Conservation (phyloP, 2,888 invertebrate species). For the Sepiola atlantica region DNA sequence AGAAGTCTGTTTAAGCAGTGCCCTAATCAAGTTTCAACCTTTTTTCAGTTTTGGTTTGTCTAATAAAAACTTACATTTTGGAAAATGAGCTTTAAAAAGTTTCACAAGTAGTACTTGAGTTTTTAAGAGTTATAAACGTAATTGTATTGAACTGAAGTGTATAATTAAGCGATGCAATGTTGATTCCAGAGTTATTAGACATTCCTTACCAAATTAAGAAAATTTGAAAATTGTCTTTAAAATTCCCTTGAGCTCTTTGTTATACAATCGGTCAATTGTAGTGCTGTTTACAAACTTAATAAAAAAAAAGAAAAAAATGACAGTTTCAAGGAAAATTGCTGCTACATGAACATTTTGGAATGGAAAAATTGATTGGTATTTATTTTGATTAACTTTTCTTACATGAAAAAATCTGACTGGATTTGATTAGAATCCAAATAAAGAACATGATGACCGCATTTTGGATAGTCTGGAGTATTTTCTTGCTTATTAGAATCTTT, state of each 20-base stretch:
- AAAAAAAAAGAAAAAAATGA: background rate
- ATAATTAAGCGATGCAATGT: background rate
- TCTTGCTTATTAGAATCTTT: too few species aligned
- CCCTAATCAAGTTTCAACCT: too few species aligned
- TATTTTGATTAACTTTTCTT: background rate
- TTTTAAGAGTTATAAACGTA: background rate
- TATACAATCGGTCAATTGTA: background rate
- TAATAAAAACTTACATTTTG: too few species aligned
- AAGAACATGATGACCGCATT: background rate
- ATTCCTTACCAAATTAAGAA: background rate
- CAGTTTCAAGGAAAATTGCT: background rate
- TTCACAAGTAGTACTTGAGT: background rate
- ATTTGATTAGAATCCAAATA: background rate
- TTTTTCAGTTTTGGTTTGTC: too few species aligned
- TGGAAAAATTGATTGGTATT: background rate
- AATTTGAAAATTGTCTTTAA: background rate
- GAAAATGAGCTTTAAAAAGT: too few species aligned
- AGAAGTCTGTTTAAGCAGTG: too few species aligned
- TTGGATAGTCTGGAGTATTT: background rate
- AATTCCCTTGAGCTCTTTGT: background rate
- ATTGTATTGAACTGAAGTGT: background rate
- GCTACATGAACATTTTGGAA: background rate
- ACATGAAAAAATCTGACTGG: background rate
- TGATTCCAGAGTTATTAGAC: background rate
- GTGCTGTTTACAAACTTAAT: background rate